phyloP scores from a whole-genome alignment of 1,140 invertebrate species.

The Microplitis mediator region DNA sequence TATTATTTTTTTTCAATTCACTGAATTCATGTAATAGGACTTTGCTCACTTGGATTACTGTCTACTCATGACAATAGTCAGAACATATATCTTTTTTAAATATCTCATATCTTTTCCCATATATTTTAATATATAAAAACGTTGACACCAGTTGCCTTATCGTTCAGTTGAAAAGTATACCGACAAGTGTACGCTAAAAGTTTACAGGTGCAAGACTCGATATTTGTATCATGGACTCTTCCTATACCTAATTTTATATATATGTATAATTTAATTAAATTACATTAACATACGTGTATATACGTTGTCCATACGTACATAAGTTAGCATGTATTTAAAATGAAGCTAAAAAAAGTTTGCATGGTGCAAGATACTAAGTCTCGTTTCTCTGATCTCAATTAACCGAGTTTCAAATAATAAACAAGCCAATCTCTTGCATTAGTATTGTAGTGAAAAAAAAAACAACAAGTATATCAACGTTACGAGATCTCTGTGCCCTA shows the following conservation, averaged over 20 bases:
- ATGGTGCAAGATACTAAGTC: neutral
- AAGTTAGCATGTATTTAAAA: too few species aligned
- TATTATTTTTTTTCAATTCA: neutral
- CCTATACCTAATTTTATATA: neutral
- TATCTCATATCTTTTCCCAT: neutral
- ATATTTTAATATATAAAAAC: neutral
- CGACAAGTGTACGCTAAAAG: neutral
- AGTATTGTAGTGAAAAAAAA: slow-evolving; percentile 8
- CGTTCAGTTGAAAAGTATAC: neutral
- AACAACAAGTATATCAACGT: neutral
- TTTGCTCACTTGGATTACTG: too few species aligned
- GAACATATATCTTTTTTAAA: too few species aligned
- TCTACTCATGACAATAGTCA: too few species aligned
- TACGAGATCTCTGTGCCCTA: too few species aligned
- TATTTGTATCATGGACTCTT: neutral
- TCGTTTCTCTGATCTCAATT: slow-evolving; percentile 10
- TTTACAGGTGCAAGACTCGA: slow-evolving; percentile 9
- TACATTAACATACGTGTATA: neutral
- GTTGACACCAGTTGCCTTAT: neutral
- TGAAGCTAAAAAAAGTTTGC: neutral
- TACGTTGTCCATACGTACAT: too few species aligned
- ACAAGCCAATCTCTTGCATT: neutral
- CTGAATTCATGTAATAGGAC: neutral
- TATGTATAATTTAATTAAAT: neutral
- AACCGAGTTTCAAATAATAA: neutral